phyloP scores from a whole-genome alignment of 1,140 invertebrate genomes.

The Papilio xuthus region DNA sequence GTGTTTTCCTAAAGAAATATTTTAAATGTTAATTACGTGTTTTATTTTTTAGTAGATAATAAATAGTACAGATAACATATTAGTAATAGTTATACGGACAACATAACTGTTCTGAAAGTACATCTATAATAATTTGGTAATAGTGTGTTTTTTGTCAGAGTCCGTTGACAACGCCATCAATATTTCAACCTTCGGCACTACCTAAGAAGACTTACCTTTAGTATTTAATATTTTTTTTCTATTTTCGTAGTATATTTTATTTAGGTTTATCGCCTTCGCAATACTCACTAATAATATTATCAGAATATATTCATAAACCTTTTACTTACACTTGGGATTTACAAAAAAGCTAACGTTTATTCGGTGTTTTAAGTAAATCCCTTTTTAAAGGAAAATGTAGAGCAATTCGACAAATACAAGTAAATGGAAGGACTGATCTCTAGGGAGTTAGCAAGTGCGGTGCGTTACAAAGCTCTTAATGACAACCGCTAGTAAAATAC shows the following conservation, averaged over 20 bases:
- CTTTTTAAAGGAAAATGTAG: constrained; percentile 18
- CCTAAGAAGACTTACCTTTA: too few species aligned
- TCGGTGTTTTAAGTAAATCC: constrained; percentile 17
- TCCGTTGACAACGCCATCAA: too few species aligned
- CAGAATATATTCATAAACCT: constrained; percentile 12
- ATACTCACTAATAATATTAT: background rate
- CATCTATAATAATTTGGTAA: too few species aligned
- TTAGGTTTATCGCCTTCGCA: background rate
- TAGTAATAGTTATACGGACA: too few species aligned
- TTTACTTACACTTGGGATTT: background rate
- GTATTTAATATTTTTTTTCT: background rate
- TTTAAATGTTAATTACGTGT: too few species aligned
- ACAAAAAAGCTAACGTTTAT: constrained; percentile 18
- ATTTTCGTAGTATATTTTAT: background rate
- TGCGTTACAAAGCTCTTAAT: constrained; percentile 33
- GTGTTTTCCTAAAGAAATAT: background rate
- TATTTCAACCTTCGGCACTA: too few species aligned
- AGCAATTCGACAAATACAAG: constrained; percentile 22
- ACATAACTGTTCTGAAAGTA: too few species aligned
- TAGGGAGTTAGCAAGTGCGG: constrained; percentile 21
- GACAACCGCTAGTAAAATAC: constrained; percentile 32
- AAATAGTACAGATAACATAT: too few species aligned
- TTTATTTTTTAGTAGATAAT: too few species aligned
- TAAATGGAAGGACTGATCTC: constrained; percentile 25
- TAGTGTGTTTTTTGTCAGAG: too few species aligned